Percentiles rank a stretch among this genome's conserved stretches.
These are phyloP conservation scores for Coremacera marginata DNA, from an alignment of 2,888 invertebrate species.

Conservation along the genomic window DNA sequence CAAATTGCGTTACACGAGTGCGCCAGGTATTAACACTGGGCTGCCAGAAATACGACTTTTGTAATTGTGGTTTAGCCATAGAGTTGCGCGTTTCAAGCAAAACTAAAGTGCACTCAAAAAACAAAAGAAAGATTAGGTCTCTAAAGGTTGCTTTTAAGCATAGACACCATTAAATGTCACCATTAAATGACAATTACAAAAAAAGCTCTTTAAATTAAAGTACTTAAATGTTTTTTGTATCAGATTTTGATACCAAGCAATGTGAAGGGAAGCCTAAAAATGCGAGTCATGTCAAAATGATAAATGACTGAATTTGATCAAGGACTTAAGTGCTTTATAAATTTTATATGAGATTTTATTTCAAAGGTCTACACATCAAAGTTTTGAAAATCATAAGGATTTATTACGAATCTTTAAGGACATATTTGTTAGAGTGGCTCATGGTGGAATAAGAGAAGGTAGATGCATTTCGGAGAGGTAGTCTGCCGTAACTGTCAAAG, in stretches of 20 bases:
- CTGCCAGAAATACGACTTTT: neutral
- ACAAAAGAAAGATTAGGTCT: no score
- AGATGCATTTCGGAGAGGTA: no score
- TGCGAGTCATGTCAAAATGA: constrained; percentile 6
- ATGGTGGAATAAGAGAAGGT: no score
- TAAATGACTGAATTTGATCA: neutral
- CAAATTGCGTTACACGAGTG: constrained; percentile 2
- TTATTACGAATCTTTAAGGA: neutral
- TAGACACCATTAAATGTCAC: no score
- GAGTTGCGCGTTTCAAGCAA: neutral
- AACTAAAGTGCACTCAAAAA: neutral
- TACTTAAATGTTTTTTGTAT: neutral
- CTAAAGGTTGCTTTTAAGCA: no score
- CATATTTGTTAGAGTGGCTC: no score
- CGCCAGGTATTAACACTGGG: neutral
- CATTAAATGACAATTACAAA: no score
- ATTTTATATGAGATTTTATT: no score
- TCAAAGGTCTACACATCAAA: no score
- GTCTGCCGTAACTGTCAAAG: no score
- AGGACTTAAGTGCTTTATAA: no score
- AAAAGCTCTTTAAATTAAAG: neutral
- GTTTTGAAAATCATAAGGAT: no score
- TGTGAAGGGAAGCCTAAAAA: neutral
- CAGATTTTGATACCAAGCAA: neutral
- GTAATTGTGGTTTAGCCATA: neutral